Percentiles rank a stretch among this genome's conserved stretches.
These are phyloP conservation scores for Phania funesta DNA, from an alignment of 2,888 invertebrate genomes.

Conservation along the genomic window DNA sequence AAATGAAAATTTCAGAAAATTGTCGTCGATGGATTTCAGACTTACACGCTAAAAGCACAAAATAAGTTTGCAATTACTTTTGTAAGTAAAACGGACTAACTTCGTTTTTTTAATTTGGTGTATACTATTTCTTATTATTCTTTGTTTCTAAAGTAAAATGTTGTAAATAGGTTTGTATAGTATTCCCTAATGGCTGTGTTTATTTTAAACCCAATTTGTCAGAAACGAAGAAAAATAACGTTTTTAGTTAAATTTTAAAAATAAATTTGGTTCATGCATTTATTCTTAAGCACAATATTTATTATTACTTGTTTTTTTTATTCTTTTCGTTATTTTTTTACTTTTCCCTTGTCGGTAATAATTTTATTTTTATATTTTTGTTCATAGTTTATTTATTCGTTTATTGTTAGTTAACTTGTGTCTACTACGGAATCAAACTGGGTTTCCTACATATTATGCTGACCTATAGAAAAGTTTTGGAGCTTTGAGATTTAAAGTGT, in stretches of 20 bases:
- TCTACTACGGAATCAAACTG: background rate
- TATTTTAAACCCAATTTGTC: conserved; percentile 17
- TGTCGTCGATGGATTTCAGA: too few relatives aligned
- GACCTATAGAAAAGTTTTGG: background rate
- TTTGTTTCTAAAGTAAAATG: background rate
- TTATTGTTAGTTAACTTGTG: background rate
- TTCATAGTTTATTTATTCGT: background rate
- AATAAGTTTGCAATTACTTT: too few relatives aligned
- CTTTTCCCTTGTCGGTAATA: background rate
- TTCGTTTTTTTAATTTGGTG: background rate
- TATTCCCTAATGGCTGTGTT: conserved; percentile 55
- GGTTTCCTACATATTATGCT: background rate
- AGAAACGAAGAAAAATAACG: background rate
- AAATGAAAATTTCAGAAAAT: too few relatives aligned
- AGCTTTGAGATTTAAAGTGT: background rate
- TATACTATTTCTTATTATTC: background rate
- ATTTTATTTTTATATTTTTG: too few relatives aligned
- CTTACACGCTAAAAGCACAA: background rate
- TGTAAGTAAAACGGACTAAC: background rate
- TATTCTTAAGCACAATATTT: conserved; percentile 31
- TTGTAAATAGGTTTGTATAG: conserved; percentile 7
- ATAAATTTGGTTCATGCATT: conserved; percentile 34
- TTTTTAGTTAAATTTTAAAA: conserved; percentile 4
- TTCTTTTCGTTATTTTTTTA: background rate
- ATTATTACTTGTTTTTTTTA: conserved; percentile 1